Conservation (phyloP, 2,888 invertebrate genomes). For the Polia nebulosa region DNA sequence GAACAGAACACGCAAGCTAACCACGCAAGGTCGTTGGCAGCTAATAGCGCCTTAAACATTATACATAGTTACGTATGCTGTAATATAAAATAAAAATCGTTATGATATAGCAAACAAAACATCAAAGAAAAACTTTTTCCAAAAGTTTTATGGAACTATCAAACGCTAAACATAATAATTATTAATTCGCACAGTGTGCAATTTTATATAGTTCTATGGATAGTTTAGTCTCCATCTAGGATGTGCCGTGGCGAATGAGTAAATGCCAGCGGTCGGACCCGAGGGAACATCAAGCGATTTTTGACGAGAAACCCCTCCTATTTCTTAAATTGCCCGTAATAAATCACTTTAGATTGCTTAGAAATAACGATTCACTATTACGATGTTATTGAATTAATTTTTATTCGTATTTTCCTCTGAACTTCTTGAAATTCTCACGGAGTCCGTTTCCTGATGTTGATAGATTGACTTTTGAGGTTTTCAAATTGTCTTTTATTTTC, state of each 20-base stretch:
- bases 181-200: slow-evolving; percentile 34
- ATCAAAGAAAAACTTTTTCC: slow-evolving; percentile 40
- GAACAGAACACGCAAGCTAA: no score
- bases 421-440: slow-evolving; percentile 45
- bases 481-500: neutral
- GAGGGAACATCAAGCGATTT: slow-evolving; percentile 73
- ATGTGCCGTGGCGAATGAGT: slow-evolving; percentile 77
- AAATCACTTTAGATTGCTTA: slow-evolving; percentile 75
- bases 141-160: slow-evolving; percentile 44
- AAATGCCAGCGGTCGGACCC: slow-evolving; percentile 71
- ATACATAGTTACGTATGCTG: neutral
- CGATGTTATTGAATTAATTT: slow-evolving; percentile 63
- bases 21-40: no score
- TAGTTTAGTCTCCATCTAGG: slow-evolving; percentile 59
- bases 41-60: no score
- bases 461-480: neutral
- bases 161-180: slow-evolving; percentile 34
- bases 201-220: slow-evolving; percentile 53
- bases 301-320: slow-evolving; percentile 75
- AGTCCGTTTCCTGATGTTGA: slow-evolving; percentile 22
- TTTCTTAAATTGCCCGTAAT: slow-evolving; percentile 75
- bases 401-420: slow-evolving; percentile 26
- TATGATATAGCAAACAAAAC: slow-evolving; percentile 32
- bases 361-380: slow-evolving; percentile 62
- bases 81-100: slow-evolving; percentile 1